phyloP scores from a whole-genome alignment of 2,113 vertebrate genomes.

The Gorilla gorilla region DNA sequence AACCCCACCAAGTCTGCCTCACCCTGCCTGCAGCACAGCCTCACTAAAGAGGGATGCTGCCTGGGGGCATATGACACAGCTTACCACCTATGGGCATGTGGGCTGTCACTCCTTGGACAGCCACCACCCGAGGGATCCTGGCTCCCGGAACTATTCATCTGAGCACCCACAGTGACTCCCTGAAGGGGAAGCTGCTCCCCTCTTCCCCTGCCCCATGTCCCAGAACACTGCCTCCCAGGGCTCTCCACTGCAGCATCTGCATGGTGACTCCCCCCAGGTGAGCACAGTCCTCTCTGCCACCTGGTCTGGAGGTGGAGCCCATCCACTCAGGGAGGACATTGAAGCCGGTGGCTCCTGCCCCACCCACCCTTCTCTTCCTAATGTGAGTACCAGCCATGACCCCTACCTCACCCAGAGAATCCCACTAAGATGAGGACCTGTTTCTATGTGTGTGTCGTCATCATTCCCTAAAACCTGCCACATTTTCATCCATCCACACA shows the following conservation, averaged over 20 bases:
- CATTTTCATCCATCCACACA: rapidly evolving
- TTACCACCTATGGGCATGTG: rapidly evolving
- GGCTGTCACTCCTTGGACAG: no score
- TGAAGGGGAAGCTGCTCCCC: not conserved
- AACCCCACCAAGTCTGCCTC: not conserved
- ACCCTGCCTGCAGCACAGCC: no score
- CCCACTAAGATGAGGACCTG: rapidly evolving
- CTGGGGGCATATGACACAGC: not conserved
- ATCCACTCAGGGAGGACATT: rapidly evolving
- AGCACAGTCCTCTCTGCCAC: no score
- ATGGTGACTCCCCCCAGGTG: rapidly evolving
- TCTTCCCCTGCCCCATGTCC: not conserved
- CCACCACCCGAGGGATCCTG: rapidly evolving
- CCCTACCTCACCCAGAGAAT: rapidly evolving
- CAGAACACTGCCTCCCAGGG: not conserved
- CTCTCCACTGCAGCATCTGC: rapidly evolving
- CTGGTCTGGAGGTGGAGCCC: no score
- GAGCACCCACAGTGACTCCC: not conserved
- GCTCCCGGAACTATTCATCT: not conserved
- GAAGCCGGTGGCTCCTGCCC: not conserved
- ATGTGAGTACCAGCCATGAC: rapidly evolving
- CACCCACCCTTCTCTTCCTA: rapidly evolving
- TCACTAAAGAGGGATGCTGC: not conserved
- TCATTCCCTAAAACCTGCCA: rapidly evolving
- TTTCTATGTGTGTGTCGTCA: rapidly evolving